phyloP scores from a whole-genome alignment of 1,140 invertebrate genomes.

The Vollenhovia emeryi region DNA sequence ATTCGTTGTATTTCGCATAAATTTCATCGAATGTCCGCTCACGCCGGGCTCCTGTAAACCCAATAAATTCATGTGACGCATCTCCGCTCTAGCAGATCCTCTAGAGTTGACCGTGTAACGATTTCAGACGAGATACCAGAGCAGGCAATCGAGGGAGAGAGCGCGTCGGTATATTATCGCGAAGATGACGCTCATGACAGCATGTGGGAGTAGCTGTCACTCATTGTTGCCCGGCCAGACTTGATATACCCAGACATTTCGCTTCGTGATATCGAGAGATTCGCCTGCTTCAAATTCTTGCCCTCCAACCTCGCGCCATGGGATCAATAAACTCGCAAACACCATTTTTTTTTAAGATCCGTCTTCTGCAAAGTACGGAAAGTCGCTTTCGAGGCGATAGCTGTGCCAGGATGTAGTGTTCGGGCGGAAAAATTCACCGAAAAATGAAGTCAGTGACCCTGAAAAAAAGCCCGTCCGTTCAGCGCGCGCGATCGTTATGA shows the following conservation, averaged over 20 bases:
- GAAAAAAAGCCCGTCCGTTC: background rate
- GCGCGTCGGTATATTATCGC: slow-evolving; percentile 72
- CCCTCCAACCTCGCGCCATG: slow-evolving; percentile 58
- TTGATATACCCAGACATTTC: slow-evolving; percentile 73
- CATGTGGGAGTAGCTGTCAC: slow-evolving; percentile 84
- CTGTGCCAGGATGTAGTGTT: background rate
- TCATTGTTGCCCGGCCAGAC: slow-evolving; percentile 81
- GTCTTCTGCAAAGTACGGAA: background rate
- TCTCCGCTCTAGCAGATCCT: slow-evolving; percentile 64
- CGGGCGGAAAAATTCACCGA: slow-evolving; percentile 41
- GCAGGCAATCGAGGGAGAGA: slow-evolving; percentile 68
- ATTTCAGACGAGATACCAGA: slow-evolving; percentile 77
- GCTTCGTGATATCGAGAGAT: slow-evolving; percentile 65
- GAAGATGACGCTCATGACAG: slow-evolving; percentile 82
- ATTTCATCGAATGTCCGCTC: background rate
- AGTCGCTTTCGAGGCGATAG: background rate
- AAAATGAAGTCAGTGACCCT: slow-evolving; percentile 39
- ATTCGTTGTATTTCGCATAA: background rate
- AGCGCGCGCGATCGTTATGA: slow-evolving; percentile 17
- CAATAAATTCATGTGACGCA: slow-evolving; percentile 48
- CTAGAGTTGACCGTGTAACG: slow-evolving; percentile 75
- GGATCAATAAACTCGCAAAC: slow-evolving; percentile 61
- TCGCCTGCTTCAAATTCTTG: slow-evolving; percentile 66
- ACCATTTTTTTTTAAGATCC: slow-evolving; percentile 4
- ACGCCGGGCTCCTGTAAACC: background rate